Evolutionary conservation across 2,888 invertebrate genomes (phyloP).

Genomic region (Agonopterix arenella): DNA sequence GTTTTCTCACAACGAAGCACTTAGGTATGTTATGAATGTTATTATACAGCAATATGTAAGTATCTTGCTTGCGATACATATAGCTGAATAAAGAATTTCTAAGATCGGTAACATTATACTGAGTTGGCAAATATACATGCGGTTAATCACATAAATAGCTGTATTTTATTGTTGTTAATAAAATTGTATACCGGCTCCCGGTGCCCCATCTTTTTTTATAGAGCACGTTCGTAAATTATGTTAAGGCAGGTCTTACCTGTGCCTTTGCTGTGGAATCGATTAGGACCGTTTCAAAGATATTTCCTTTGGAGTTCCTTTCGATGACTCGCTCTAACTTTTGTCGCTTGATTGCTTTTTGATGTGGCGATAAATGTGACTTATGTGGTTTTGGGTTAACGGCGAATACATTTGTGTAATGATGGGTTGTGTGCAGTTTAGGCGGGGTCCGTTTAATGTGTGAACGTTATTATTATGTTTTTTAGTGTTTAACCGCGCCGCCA

Average conservation of each 20-base stretch:
- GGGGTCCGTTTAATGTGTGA: constrained; percentile 57
- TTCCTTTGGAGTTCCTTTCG: constrained; percentile 39
- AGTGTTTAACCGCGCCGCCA: constrained; percentile 13
- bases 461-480: constrained; percentile 53
- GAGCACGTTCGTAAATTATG: constrained; percentile 41
- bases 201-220: constrained; percentile 43
- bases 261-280: constrained; percentile 47
- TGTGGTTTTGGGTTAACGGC: constrained; percentile 60
- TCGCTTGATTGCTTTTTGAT: constrained; percentile 74
- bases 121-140: constrained; percentile 2
- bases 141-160: constrained; percentile 23
- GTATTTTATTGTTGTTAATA: constrained; percentile 32
- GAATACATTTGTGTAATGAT: constrained; percentile 58
- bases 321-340: constrained; percentile 62
- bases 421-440: constrained; percentile 58
- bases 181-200: constrained; percentile 29
- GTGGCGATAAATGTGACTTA: constrained; percentile 74
- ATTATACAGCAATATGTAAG: too few relatives aligned
- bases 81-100: too few relatives aligned
- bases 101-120: not conserved
- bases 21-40: too few relatives aligned
- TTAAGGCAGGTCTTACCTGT: constrained; percentile 43
- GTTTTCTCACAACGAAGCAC: too few relatives aligned
- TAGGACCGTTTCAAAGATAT: constrained; percentile 53
- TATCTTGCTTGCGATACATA: too few relatives aligned